A percentile compares a stretch with the other conserved stretches of the same genome.
Evolutionary conservation across 1,140 invertebrate species (phyloP).

Genomic region (Brachionus sp.): DNA sequence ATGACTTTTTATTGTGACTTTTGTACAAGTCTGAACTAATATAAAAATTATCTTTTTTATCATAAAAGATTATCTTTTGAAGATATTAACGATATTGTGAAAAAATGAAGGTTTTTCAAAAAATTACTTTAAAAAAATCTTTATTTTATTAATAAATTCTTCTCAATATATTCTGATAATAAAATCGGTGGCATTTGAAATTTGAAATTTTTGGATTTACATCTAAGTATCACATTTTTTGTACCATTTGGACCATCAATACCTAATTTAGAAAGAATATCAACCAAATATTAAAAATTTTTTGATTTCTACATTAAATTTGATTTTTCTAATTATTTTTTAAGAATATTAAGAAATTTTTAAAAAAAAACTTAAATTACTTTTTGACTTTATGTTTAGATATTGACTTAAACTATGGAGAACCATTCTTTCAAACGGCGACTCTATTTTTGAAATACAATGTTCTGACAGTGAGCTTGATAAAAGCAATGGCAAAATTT

Average conservation of each 20-base stretch:
- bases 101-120: no score
- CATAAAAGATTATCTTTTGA: no score
- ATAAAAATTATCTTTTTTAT: no score
- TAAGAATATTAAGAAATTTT: no score
- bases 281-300: background rate
- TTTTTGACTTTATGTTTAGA: constrained; percentile 41
- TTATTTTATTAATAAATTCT: background rate
- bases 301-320: background rate
- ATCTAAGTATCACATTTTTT: background rate
- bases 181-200: background rate
- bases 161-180: background rate
- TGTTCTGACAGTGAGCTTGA: background rate
- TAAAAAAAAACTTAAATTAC: background rate
- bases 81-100: no score
- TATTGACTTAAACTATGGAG: constrained; percentile 42
- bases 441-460: background rate
- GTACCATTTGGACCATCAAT: background rate
- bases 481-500: background rate
- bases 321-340: no score
- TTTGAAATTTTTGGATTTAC: background rate
- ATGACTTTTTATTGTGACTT: no score
- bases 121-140: background rate
- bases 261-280: background rate
- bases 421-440: constrained; percentile 31
- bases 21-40: no score